Base-by-base conservation (phyloP, 2,113 vertebrate species). In the Oxyruncus cristatus region DNA sequence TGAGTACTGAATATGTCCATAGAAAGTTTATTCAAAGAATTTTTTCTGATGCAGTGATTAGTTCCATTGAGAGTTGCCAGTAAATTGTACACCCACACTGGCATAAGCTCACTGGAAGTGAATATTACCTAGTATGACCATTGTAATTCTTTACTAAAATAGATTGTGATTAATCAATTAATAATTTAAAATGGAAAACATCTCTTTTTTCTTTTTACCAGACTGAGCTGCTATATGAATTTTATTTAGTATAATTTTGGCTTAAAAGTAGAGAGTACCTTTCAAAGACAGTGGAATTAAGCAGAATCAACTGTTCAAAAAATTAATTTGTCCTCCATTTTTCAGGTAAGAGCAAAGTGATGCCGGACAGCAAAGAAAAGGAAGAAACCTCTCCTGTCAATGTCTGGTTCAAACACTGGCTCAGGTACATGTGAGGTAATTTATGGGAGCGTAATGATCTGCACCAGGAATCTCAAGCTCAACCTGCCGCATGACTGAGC, bases 391-490 rank as follows among this genome's bases (percentile, higher is more conserved):
- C 94, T 92, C 42, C 73, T 97, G 68, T 83, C 89, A 92, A 35
- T 85, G 77, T 82, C 78, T 56, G n/a, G 26, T 74, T 97, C 74
- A 83, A 94, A 89, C 72, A 55, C 83, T 95, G 94, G 96, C 72
- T 94, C 78, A 67, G 92, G 93, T 91, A 97, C 91, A 33, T 53
- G 47, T 62, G 76, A 95, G 94, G 94, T 97, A 97, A 98, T 98
- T 98, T 98, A 98, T 97, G 93, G 85, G 73, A 93, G 72, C 96
- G 97, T 96, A 98, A 98, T 97, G 96, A 98, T 97, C 93, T 98
- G 86, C 94, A 97, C 98, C 97, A 98, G 97, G 96, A 98, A 97
- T 97, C 97, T 98, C 92, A 91, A 85, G 75, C 93, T 98, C 93
- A 96, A 92, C 66, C 95, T 98, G 98, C 97, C 70, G 33, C 97